Percentiles rank a stretch among this genome's conserved stretches.
These are phyloP conservation scores for Chaetodon trifascialis DNA, from an alignment of 2,113 vertebrate genomes.

Conservation along the genomic window DNA sequence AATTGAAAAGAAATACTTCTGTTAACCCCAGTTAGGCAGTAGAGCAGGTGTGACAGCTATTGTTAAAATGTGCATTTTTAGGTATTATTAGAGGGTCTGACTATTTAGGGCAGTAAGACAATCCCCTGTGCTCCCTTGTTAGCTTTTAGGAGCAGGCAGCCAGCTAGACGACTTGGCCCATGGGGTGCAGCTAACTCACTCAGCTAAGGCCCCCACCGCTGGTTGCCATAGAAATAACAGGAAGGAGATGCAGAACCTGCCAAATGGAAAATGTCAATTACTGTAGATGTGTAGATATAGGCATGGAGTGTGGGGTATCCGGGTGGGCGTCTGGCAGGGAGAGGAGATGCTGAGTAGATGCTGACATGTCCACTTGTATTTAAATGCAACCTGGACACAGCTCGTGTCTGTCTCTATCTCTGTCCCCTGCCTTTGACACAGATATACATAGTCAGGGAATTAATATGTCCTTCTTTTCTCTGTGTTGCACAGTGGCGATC, in stretches of 20 bases:
- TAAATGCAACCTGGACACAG: not conserved
- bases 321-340: not conserved
- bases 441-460: not conserved
- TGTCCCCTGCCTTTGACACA: slow-evolving; percentile 11
- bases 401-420: slow-evolving; percentile 8
- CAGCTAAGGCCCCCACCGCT: slow-evolving; percentile 35
- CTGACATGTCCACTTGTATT: not conserved
- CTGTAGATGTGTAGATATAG: slow-evolving; percentile 70
- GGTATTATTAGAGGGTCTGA: slow-evolving; percentile 29
- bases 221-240: slow-evolving; percentile 86
- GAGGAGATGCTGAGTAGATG: not conserved
- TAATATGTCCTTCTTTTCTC: slow-evolving; percentile 14
- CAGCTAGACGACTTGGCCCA: slow-evolving; percentile 44
- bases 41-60: not conserved
- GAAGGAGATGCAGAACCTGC: slow-evolving; percentile 82
- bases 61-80: slow-evolving; percentile 20
- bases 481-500: slow-evolving; percentile 22
- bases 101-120: slow-evolving; percentile 35
- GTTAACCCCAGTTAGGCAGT: not conserved
- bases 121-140: slow-evolving; percentile 38
- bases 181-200: slow-evolving; percentile 47
- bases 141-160: slow-evolving; percentile 50
- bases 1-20: slow-evolving; percentile 9
- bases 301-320: not conserved
- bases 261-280: slow-evolving; percentile 89